Base-by-base conservation (phyloP, 92 coral and sea anemone genomes). In the Parazoanthus darwini region DNA sequence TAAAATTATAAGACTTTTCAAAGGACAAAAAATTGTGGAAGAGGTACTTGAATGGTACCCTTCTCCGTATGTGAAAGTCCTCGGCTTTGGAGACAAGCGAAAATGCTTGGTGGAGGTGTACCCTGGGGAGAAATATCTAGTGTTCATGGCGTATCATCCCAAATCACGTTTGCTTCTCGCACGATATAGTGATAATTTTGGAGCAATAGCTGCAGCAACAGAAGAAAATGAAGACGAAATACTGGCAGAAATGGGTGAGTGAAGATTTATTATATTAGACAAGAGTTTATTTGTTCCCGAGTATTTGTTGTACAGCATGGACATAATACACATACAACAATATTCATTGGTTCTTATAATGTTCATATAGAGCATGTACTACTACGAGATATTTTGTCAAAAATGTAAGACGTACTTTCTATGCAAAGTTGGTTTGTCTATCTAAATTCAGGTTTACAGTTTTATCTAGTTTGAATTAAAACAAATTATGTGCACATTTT, bases 31-130 rank as follows among this genome's bases (percentile, higher is more conserved):
- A 26, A 91, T 97, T 42, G 90, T 93, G 48, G 91, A 94, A 44
- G 94, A 94, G 56, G 94, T 97, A 9, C 88, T 96, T 76, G 90
- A 91, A 77, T 88, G 63, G 83, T 88, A 90, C 73, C 93, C 92
- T 13, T 91, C 91, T 48, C 91, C 96, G 16, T 82, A 88, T 1
- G 94, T 95, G 68, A 92, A 90, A 43, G 96, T 97, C 4, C 88
- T 81, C 73, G 99, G 98, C 35, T 97, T 96, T 72, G 99, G 99
- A 33, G 98, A 92, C 86, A 92, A 91, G 82, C 66, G 92, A 42
- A 33, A 65, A 72, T 97, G 99, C 44, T 33, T 81, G 29, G 90
- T 96, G 46, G 94, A 91, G 43, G 98, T 94, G 20, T 85, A 88
- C 22, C 89, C 90, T 39, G 98, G 94, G 37, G 98, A 97, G 78